Percentiles rank a stretch among this genome's conserved stretches.
Evolutionary conservation across 2,113 vertebrate genomes (phyloP).

Genomic region (Ictalurus punctatus): DNA sequence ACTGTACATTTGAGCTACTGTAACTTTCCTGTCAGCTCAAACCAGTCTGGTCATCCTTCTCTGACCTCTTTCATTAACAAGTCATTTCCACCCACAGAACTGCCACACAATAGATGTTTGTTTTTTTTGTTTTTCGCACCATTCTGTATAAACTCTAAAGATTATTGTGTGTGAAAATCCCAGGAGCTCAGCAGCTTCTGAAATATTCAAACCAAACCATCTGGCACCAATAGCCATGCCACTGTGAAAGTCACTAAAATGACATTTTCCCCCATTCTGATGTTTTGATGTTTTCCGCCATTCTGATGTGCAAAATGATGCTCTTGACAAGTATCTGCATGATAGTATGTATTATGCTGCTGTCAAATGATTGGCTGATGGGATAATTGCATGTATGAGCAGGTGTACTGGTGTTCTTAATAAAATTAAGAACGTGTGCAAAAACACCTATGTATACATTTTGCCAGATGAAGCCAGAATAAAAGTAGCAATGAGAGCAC

Average conservation of each 20-base stretch:
- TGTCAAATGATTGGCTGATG: neutral
- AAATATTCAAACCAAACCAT: neutral
- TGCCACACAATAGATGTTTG: neutral
- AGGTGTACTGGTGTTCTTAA: neutral
- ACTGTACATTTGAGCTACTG: neutral
- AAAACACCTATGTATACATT: neutral
- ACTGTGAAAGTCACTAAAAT: neutral
- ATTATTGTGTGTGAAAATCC: neutral
- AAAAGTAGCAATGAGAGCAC: neutral
- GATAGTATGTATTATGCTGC: neutral
- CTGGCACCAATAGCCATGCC: neutral
- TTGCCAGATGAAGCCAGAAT: neutral
- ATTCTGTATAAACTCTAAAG: neutral
- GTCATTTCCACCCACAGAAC: neutral
- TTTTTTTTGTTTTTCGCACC: neutral
- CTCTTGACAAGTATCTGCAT: neutral
- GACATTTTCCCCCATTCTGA: neutral
- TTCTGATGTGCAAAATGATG: neutral
- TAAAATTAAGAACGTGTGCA: neutral
- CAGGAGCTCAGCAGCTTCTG: neutral
- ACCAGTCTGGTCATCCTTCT: neutral
- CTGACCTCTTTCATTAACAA: neutral
- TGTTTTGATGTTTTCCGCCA: neutral
- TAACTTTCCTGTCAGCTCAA: neutral
- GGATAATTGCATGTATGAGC: neutral